Conservation (phyloP, 1,140 invertebrate genomes). For the Asbolus verrucosus region DNA sequence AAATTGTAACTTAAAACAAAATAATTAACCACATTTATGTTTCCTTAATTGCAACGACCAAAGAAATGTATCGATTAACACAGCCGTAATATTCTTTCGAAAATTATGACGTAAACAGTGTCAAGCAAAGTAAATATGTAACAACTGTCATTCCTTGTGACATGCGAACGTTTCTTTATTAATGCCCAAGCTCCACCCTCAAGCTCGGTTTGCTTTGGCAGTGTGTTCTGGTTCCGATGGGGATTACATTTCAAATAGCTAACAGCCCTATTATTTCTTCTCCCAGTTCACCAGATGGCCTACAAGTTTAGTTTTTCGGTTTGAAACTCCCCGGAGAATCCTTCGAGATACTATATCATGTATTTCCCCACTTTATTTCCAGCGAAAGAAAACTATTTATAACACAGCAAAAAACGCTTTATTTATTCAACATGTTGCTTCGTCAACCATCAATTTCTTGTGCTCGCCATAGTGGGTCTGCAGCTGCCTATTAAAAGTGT, state of each 20-base stretch:
- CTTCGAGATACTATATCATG: slow-evolving; percentile 11
- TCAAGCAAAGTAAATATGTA: too few species aligned
- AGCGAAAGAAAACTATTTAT: neutral
- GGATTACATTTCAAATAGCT: slow-evolving; percentile 45
- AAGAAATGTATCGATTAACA: too few species aligned
- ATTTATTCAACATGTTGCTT: slow-evolving; percentile 33
- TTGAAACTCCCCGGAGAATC: slow-evolving; percentile 6
- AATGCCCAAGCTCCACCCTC: neutral
- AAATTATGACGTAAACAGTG: too few species aligned
- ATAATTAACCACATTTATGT: too few species aligned
- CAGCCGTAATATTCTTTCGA: too few species aligned
- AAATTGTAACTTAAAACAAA: too few species aligned
- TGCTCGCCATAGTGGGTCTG: slow-evolving; percentile 39
- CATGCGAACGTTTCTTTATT: neutral
- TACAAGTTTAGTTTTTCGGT: slow-evolving; percentile 29
- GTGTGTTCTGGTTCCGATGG: slow-evolving; percentile 4
- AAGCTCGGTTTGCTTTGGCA: neutral
- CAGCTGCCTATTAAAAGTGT: slow-evolving; percentile 60
- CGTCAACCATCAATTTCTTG: slow-evolving; percentile 35
- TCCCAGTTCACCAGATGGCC: slow-evolving; percentile 36
- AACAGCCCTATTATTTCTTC: slow-evolving; percentile 48
- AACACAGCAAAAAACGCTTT: neutral
- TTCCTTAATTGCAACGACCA: too few species aligned
- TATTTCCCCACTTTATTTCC: too few species aligned
- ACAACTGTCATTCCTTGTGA: too few species aligned